A percentile compares a stretch with the other conserved stretches of the same genome.
phyloP scores from a whole-genome alignment of 2,888 invertebrate genomes.

The Osedax fenrisi region DNA sequence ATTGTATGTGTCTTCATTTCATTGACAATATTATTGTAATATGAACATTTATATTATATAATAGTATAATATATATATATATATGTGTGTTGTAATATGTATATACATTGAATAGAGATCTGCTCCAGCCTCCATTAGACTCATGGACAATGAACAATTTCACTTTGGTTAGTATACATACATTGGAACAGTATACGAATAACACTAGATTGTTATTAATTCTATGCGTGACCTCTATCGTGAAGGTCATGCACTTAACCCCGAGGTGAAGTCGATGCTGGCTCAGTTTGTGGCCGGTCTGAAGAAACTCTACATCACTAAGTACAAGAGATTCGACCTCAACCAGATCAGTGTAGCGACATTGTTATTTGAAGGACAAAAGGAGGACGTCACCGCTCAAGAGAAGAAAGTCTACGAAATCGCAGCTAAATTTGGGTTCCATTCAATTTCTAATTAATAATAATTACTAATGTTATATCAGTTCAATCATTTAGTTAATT shows the following conservation, averaged over 20 bases:
- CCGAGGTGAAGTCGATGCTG: slow-evolving; percentile 54
- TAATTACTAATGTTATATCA: too few relatives aligned
- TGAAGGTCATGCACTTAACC: slow-evolving; percentile 52
- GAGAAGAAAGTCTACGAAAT: slow-evolving; percentile 69
- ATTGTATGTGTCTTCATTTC: too few relatives aligned
- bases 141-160: slow-evolving; percentile 97
- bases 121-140: slow-evolving; percentile 84
- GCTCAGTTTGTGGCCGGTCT: slow-evolving; percentile 64
- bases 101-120: slow-evolving; percentile 60
- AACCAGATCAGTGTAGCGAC: slow-evolving; percentile 77
- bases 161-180: slow-evolving; percentile 60
- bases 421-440: slow-evolving; percentile 62
- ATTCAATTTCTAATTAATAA: too few relatives aligned
- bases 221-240: background rate
- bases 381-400: slow-evolving; percentile 62
- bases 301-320: slow-evolving; percentile 75
- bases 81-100: too few relatives aligned
- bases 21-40: too few relatives aligned
- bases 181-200: background rate
- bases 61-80: too few relatives aligned
- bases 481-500: too few relatives aligned
- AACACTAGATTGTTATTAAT: too few relatives aligned
- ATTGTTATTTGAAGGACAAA: slow-evolving; percentile 70
- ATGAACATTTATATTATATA: too few relatives aligned
- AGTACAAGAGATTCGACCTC: slow-evolving; percentile 72